phyloP scores from a whole-genome alignment of 2,888 invertebrate genomes.

The Lasioglossum malachurum region DNA sequence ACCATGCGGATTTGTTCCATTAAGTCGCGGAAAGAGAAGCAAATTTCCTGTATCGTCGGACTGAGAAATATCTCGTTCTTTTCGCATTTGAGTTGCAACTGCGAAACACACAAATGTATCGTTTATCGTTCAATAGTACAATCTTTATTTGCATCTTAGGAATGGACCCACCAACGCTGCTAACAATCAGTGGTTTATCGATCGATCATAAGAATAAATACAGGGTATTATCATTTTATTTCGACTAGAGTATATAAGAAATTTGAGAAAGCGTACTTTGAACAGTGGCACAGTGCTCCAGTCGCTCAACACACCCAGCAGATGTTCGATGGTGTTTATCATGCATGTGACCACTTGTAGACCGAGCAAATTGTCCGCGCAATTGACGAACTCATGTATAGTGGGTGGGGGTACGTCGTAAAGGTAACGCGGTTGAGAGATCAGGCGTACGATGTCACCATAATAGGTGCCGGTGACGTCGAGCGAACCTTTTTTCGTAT shows the following conservation, averaged over 20 bases:
- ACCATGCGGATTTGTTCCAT: conserved; percentile 76
- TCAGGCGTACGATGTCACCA: conserved; percentile 71
- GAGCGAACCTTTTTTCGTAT: conserved; percentile 70
- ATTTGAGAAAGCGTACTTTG: conserved; percentile 63
- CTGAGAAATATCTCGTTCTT: conserved; percentile 70
- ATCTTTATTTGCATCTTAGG: background rate
- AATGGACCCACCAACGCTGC: background rate
- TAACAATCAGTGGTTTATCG: background rate
- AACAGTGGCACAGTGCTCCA: conserved; percentile 71
- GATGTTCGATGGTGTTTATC: conserved; percentile 75
- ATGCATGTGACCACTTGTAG: conserved; percentile 75
- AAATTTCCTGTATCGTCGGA: conserved; percentile 73
- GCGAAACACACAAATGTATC: background rate
- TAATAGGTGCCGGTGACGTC: conserved; percentile 73
- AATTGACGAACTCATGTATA: conserved; percentile 70
- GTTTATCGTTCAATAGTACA: background rate
- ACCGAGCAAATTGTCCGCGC: conserved; percentile 73
- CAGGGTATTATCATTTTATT: background rate
- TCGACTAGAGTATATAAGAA: background rate
- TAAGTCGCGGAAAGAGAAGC: conserved; percentile 72
- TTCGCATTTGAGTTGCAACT: conserved; percentile 74
- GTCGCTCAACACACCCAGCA: conserved; percentile 72
- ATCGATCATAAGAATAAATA: background rate
- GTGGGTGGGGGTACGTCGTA: conserved; percentile 67
- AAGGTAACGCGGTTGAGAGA: conserved; percentile 74